Percentiles rank a stretch among this genome's conserved stretches.
Evolutionary conservation across 2,113 vertebrate species (phyloP).

Genomic region (Turnix velox): DNA sequence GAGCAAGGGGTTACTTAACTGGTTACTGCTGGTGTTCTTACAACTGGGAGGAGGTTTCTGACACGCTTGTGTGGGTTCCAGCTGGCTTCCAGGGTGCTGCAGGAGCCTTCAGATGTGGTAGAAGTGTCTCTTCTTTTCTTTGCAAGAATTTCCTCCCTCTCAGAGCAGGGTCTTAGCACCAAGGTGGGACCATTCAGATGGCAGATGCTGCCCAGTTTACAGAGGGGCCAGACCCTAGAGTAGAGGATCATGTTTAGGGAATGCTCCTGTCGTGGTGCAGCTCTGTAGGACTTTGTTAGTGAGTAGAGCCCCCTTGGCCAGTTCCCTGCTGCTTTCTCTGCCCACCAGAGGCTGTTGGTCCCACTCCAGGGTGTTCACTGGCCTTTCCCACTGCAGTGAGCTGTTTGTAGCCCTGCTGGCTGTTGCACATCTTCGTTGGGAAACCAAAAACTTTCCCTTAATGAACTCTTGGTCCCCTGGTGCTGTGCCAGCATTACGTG

Average conservation of each 20-base stretch:
- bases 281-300: neutral
- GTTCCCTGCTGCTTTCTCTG: neutral
- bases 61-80: neutral
- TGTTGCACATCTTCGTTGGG: neutral
- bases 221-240: neutral
- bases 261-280: neutral
- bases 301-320: rapidly evolving
- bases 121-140: neutral
- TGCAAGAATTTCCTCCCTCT: neutral
- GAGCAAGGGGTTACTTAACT: neutral
- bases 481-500: neutral
- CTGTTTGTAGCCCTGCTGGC: neutral
- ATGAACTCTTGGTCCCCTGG: conserved; percentile 12
- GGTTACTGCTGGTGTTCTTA: neutral
- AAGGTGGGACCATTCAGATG: neutral
- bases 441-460: conserved; percentile 10
- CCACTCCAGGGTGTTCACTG: neutral
- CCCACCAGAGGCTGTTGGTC: neutral
- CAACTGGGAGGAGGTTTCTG: neutral
- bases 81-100: neutral
- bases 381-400: neutral
- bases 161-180: neutral
- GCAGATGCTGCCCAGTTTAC: neutral
- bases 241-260: neutral
- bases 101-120: neutral